phyloP scores from a whole-genome alignment of 2,888 invertebrate species.

The Slavum lentiscoides region DNA sequence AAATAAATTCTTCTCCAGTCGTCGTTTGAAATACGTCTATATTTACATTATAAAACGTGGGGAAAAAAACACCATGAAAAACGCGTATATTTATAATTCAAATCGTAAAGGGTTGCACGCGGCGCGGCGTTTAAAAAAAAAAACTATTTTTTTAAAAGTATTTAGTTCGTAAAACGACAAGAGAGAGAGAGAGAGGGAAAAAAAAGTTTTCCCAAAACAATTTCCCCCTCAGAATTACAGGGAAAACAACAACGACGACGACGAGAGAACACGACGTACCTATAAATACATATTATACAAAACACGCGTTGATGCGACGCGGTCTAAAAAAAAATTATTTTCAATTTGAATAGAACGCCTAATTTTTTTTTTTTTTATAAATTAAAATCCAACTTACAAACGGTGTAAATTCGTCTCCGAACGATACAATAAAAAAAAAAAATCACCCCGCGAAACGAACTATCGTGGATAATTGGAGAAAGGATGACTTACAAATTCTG shows the following conservation, averaged over 20 bases:
- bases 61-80: neutral
- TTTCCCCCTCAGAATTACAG: too few species aligned
- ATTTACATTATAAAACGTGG: too few species aligned
- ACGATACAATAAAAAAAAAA: neutral
- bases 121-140: too few species aligned
- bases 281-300: neutral
- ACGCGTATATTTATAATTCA: too few species aligned
- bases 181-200: too few species aligned
- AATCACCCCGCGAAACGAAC: neutral
- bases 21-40: neutral
- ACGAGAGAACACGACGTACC: neutral
- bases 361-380: neutral
- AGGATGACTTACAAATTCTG: too few species aligned
- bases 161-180: too few species aligned
- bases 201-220: too few species aligned
- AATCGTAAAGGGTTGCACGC: too few species aligned
- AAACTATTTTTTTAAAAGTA: too few species aligned
- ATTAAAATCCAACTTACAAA: neutral
- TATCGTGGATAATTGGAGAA: conserved; percentile 22
- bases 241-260: neutral
- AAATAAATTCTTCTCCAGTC: neutral
- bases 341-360: neutral
- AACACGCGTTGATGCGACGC: neutral
- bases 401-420: neutral
- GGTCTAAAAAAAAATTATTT: neutral